These are phyloP conservation scores for Spheniscus mendiculus DNA, from an alignment of 2,113 vertebrate species.

Conservation along the genomic window DNA sequence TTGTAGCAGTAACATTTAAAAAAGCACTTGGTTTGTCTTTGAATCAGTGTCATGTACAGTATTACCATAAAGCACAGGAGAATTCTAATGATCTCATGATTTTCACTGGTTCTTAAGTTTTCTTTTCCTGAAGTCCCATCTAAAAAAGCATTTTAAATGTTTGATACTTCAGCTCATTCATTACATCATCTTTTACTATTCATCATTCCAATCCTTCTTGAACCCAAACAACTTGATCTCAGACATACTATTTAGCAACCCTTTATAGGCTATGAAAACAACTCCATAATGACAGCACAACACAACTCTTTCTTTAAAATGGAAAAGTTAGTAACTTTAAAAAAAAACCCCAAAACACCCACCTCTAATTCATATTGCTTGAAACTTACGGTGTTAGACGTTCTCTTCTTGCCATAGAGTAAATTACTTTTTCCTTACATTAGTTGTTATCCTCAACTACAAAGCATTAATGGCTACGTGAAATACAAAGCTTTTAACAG, in stretches of 20 bases:
- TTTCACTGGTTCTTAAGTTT: not conserved
- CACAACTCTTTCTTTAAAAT: not conserved
- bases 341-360: not conserved
- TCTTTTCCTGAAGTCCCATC: not conserved
- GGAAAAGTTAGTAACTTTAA: not conserved
- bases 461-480: not conserved
- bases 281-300: not conserved
- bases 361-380: not conserved
- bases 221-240: not conserved
- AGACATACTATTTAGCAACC: not conserved
- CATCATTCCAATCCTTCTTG: not conserved
- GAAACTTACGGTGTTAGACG: not conserved
- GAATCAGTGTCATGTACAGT: not conserved
- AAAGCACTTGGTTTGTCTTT: not conserved
- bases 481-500: slow-evolving; percentile 15
- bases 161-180: not conserved
- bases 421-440: not conserved
- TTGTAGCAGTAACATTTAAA: not conserved
- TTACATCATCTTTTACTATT: not conserved
- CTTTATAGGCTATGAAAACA: not conserved
- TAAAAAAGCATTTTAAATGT: not conserved
- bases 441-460: not conserved
- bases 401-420: not conserved
- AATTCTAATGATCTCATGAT: not conserved
- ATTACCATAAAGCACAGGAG: not conserved